These are phyloP conservation scores for Mareca strepera DNA, from an alignment of 2,797 vertebrate species.

Conservation along the genomic window DNA sequence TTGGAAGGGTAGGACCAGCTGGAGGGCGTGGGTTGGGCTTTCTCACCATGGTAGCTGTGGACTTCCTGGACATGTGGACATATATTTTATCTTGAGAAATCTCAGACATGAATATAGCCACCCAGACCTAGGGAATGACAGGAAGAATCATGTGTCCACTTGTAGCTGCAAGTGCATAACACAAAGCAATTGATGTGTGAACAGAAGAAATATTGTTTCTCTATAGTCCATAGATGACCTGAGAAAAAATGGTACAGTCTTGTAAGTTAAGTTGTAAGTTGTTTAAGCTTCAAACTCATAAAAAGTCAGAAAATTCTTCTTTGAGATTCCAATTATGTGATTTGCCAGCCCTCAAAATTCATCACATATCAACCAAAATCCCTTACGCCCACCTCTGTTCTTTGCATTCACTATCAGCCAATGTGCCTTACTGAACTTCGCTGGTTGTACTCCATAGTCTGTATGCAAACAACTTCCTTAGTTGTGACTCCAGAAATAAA, in stretches of 20 bases:
- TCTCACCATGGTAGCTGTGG: background rate
- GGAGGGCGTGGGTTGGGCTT: background rate
- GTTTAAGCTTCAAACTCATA: background rate
- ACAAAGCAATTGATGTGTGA: background rate
- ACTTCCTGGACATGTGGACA: background rate
- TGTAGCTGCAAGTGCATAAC: background rate
- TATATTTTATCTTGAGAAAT: background rate
- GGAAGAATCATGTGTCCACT: background rate
- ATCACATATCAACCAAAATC: background rate
- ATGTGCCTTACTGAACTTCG: background rate
- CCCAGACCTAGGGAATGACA: background rate
- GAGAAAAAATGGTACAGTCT: background rate
- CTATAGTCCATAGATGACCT: background rate
- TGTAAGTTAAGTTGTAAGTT: too few species aligned
- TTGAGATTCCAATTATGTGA: background rate
- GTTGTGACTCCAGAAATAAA: conserved; percentile 1
- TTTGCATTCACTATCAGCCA: background rate
- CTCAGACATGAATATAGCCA: background rate
- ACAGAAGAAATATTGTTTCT: background rate
- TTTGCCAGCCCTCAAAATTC: background rate
- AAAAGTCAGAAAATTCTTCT: background rate
- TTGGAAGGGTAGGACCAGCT: background rate
- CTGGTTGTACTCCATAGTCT: background rate
- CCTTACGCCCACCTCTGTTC: background rate
- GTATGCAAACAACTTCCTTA: conserved; percentile 41